Evolutionary conservation across 2,888 invertebrate species (phyloP), one percentile per base, ranked within the genome.

Genomic region (Phyto melanocephala): DNA sequence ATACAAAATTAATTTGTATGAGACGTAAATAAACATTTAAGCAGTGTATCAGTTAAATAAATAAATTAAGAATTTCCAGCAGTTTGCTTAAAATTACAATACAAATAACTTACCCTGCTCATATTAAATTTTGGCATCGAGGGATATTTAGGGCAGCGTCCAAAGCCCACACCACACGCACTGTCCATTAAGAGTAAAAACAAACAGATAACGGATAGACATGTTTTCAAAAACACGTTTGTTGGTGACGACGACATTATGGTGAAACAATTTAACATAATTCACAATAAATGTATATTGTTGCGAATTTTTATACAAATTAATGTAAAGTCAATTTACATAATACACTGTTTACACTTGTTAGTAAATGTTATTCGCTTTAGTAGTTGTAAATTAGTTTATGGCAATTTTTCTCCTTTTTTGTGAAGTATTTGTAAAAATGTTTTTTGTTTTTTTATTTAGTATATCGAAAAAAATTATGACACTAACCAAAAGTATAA

Each of bases 101-200:
- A 5, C 28, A 5, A 5, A 28, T 5, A 28, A 28, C 93, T 93
- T 89, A 95, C 95, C 91, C 92, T 92, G 81, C 92, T 92, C 84
- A 94, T 92, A 87, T 95, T 93, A 87, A 95, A 95, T 90, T 94
- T 92, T 42, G 93, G 93, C 90, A 95, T 92, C 85, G 93, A 92
- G 63, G 93, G 93, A 89, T 94, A 93, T 84, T 93, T 93, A 5
- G 95, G 95, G 87, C 95, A 95, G 87, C 92, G 93, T 82, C 95
- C 95, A 50, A 95, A 91, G 54, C 94, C 95, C 85, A 90, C 90
- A 58, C 88, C 88, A 40, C 67, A 33, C 1, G 68, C 71, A 62
- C 58, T 60, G 13, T 85, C 82, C 80, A 84, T 77, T 42, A 84
- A 67, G 4, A 84, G 68, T n/a, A 80, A 65, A 62, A 84, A 82